Evolutionary conservation across 2,797 vertebrate genomes (phyloP), one percentile per base, ranked within the genome.

Genomic region (Spinus olivaceus): DNA sequence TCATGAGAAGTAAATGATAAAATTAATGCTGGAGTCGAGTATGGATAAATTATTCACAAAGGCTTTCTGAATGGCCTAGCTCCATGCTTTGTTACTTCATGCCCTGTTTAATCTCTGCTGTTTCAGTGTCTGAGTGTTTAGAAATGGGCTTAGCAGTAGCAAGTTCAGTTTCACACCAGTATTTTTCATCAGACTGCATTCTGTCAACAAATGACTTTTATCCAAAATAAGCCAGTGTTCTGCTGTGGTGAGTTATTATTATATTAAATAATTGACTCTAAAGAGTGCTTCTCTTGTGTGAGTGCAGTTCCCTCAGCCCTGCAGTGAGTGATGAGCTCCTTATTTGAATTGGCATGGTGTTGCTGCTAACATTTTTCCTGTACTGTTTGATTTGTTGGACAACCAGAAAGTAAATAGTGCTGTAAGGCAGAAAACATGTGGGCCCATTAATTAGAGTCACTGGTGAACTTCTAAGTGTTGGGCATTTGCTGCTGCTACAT

Each of bases 351-450:
- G 33, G 77, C 14, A 20, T 65, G 60, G 41, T 83, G 44, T 22
- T 74, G 35, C 32, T 57, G 64, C 70, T 92, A 49, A 73, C 13
- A 1, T 66, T 92, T 81, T 72, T 81, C 18, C 33, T 84, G 51
- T 53, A 8, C 49, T 5, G 7, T 84, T 91, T 70, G 56, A 35
- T 81, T 94, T 81, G 67, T 66, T 76, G 76, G 77, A 79, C 59
- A 88, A 22, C 33, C 79, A 32, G 78, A 73, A 91, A 80, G 69
- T 81, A 94, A 92, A 90, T 86, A 76, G 10, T 88, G 86, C 88
- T 94, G 56, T 73, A 81, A 94, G 81, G 73, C 74, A 92, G 87
- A 79, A 95, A 92, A 88, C n/a, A 46, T 64, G 66, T 44, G 61
- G 66, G 42, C 15, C 21, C 7, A 4, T 86, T 91, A 88, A 91